A percentile compares a stretch with the other conserved stretches of the same genome.
Evolutionary conservation across 1,140 invertebrate species (phyloP).

Genomic region (Macrosteles quadrilineatus): DNA sequence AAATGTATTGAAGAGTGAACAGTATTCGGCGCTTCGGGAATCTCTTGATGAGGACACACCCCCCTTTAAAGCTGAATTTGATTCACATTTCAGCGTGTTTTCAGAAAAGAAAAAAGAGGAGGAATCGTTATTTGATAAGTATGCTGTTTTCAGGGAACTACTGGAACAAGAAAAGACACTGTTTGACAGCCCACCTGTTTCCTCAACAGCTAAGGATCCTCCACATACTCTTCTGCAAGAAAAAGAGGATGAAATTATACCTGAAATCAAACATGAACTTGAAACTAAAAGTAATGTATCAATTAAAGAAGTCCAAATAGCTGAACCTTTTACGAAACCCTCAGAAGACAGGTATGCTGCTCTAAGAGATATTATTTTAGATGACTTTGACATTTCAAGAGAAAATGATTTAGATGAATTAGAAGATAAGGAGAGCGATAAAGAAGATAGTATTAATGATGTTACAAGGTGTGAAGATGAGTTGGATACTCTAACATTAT

Average conservation of each 20-base stretch:
- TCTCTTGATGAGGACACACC: conserved; percentile 44
- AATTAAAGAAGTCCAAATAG: conserved; percentile 50
- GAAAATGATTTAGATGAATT: conserved; percentile 31
- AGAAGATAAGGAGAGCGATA: conserved; percentile 36
- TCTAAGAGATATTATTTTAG: conserved; percentile 65
- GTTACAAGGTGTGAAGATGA: conserved; percentile 40
- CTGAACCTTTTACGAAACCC: conserved; percentile 37
- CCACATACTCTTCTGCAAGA: background rate
- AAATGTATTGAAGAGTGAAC: conserved; percentile 37
- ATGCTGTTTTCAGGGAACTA: conserved; percentile 83
- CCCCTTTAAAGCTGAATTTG: conserved; percentile 60
- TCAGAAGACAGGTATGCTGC: conserved; percentile 67
- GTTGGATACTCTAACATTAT: conserved; percentile 40
- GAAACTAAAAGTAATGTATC: conserved; percentile 39
- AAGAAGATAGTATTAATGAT: conserved; percentile 40
- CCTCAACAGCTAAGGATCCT: background rate
- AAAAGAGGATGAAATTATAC: conserved; percentile 13
- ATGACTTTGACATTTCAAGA: conserved; percentile 51
- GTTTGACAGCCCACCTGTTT: background rate
- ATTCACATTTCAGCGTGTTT: conserved; percentile 63
- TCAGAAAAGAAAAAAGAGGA: conserved; percentile 37
- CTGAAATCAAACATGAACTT: conserved; percentile 36
- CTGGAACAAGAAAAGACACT: conserved; percentile 63
- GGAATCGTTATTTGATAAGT: conserved; percentile 65
- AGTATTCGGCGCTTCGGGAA: conserved; percentile 41